Evolutionary conservation across 1,140 invertebrate genomes (phyloP).

Genomic region (Drosophila quadrilineata): DNA sequence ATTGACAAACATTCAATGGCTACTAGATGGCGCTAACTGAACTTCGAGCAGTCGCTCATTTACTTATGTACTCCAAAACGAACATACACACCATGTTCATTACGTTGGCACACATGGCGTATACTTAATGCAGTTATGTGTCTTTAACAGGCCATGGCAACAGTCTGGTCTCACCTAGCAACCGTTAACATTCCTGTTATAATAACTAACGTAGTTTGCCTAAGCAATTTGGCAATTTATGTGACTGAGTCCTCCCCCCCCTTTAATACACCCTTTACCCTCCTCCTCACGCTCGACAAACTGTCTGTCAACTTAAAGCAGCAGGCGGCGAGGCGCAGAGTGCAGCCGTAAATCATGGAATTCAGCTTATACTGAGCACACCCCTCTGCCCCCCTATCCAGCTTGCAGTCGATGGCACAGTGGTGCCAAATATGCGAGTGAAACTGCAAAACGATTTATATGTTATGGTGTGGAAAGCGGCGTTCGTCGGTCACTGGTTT

Average conservation of each 20-base stretch:
- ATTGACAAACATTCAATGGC: not conserved
- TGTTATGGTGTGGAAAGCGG: no score
- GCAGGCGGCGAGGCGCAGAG: no score
- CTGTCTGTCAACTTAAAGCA: no score
- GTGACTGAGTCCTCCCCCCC: no score
- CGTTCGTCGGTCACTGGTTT: not conserved
- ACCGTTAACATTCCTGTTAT: constrained; percentile 39
- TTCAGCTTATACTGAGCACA: no score
- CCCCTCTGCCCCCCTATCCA: no score
- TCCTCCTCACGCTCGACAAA: not conserved
- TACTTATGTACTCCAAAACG: constrained; percentile 10
- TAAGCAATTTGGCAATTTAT: constrained; percentile 71
- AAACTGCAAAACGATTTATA: no score
- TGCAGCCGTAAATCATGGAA: no score
- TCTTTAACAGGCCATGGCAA: constrained; percentile 55
- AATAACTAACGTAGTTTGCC: constrained; percentile 74
- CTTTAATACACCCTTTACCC: not conserved
- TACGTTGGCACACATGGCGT: constrained; percentile 34
- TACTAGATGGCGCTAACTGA: constrained; percentile 11
- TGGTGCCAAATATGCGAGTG: no score
- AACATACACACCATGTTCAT: constrained; percentile 9
- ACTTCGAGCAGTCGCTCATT: no score
- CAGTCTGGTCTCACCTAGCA: constrained; percentile 34
- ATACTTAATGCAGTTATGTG: constrained; percentile 51
- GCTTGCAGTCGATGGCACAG: no score